phyloP scores from a whole-genome alignment of 1,140 invertebrate species.

The Phymorhynchus buccinoides region DNA sequence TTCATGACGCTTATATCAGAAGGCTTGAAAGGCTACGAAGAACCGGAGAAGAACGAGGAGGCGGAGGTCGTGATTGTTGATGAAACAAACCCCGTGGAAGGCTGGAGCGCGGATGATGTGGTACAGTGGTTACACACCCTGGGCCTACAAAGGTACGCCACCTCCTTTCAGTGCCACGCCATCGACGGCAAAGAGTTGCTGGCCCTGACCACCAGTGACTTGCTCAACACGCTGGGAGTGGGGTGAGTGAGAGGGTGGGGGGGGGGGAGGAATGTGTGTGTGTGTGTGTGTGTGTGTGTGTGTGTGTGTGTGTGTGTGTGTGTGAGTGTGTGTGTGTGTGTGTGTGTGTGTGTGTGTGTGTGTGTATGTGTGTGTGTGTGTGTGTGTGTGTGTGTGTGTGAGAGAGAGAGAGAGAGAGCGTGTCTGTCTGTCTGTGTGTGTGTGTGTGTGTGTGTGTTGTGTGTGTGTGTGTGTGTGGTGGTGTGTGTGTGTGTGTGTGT shows the following conservation, averaged over 20 bases:
- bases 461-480: too few relatives aligned
- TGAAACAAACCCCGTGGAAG: not conserved
- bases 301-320: not conserved
- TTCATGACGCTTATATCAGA: too few relatives aligned
- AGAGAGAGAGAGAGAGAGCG: too few relatives aligned
- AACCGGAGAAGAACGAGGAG: constrained; percentile 23
- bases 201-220: constrained; percentile 75
- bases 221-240: constrained; percentile 76
- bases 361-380: constrained; percentile 19
- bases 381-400: constrained; percentile 6
- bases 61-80: not conserved
- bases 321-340: not conserved
- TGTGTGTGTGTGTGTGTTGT: too few relatives aligned
- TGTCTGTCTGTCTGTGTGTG: too few relatives aligned
- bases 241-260: constrained; percentile 68
- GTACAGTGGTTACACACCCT: constrained; percentile 79
- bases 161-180: constrained; percentile 73
- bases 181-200: constrained; percentile 79
- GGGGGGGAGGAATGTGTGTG: not conserved
- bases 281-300: constrained; percentile 10
- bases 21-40: constrained; percentile 46
- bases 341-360: constrained; percentile 13
- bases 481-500: too few relatives aligned
- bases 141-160: constrained; percentile 75
- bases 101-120: constrained; percentile 79